Evolutionary conservation across 1,140 invertebrate genomes (phyloP).

Genomic region (Pectinophora gossypiella): DNA sequence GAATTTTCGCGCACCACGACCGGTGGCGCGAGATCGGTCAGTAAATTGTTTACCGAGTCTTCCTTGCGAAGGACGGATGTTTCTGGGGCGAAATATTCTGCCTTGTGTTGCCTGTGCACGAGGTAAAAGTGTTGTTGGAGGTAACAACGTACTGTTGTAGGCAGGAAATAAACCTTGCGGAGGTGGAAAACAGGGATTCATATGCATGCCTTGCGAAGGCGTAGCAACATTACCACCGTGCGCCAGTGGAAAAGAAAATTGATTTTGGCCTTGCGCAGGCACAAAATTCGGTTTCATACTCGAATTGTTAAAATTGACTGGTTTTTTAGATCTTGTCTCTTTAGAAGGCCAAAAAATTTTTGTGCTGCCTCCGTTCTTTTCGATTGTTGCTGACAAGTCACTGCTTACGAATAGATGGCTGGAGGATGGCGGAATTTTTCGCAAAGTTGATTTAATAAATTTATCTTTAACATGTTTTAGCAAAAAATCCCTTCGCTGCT

Average conservation of each 20-base stretch:
- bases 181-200: not conserved
- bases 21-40: not conserved
- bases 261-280: not conserved
- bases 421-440: slow-evolving; percentile 9
- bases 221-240: not conserved
- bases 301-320: not conserved
- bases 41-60: not conserved
- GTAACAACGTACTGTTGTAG: not conserved
- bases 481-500: slow-evolving; percentile 8
- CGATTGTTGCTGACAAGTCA: not conserved
- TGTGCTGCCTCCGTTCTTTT: not conserved
- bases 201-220: not conserved
- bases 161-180: not conserved
- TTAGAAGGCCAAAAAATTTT: slow-evolving; percentile 1
- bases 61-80: not conserved
- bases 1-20: not conserved
- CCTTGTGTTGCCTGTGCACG: too few species aligned
- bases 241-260: not conserved
- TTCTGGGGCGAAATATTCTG: not conserved
- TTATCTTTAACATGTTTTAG: slow-evolving; percentile 6
- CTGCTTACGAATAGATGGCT: not conserved
- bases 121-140: not conserved
- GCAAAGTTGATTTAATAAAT: slow-evolving; percentile 3
- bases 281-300: not conserved
- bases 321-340: not conserved